Percentiles rank a stretch among this genome's conserved stretches.
Evolutionary conservation across 2,888 invertebrate genomes (phyloP).

Genomic region (Metellina segmentata): DNA sequence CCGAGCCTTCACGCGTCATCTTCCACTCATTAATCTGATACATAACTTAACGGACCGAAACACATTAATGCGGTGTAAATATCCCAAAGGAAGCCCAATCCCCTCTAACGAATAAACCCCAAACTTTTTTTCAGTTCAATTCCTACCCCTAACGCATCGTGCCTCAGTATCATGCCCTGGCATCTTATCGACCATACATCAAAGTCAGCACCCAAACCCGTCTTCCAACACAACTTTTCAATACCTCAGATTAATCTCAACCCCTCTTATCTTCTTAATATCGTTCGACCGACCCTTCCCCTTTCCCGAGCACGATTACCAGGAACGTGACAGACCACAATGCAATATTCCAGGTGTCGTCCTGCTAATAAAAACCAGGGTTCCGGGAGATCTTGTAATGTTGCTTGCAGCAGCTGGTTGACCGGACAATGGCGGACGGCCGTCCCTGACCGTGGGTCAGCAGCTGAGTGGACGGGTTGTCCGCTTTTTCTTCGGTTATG

Average conservation of each 20-base stretch:
- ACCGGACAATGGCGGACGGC: conserved; percentile 34
- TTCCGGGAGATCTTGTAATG: conserved; percentile 28
- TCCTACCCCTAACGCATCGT: background rate
- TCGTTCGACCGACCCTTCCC: background rate
- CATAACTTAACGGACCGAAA: too few species aligned
- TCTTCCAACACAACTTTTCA: conserved; percentile 6
- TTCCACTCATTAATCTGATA: too few species aligned
- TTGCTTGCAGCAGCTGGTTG: conserved; percentile 58
- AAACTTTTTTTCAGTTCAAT: too few species aligned
- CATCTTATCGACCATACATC: background rate
- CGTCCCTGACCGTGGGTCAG: conserved; percentile 49
- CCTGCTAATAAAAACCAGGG: conserved; percentile 41
- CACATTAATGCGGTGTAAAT: too few species aligned
- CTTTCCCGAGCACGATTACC: background rate
- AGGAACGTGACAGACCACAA: conserved; percentile 49
- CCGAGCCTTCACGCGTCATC: too few species aligned
- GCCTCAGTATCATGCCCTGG: background rate
- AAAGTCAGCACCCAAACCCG: too few species aligned
- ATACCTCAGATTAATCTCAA: conserved; percentile 38
- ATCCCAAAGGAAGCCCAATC: too few species aligned
- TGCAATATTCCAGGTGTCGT: conserved; percentile 38
- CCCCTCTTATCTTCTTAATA: conserved; percentile 3
- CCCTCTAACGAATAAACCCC: too few species aligned
- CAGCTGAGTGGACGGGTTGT: conserved; percentile 3
- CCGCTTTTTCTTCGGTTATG: conserved; percentile 5